These are phyloP conservation scores for Callithrix jacchus DNA, from an alignment of 2,113 vertebrate genomes.

Conservation along the genomic window DNA sequence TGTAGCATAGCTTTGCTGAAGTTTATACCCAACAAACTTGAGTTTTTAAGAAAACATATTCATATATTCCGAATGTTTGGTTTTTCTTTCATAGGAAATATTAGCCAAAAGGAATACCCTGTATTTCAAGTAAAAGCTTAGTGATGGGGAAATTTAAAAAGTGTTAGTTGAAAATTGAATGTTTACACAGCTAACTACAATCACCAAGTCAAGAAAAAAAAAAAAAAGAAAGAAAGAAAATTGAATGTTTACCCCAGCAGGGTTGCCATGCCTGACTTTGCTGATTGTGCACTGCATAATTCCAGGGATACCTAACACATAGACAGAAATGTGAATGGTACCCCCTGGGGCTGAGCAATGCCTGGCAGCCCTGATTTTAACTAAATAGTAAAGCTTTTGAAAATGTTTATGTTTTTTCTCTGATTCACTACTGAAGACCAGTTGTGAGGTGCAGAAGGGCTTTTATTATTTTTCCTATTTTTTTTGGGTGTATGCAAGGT, in stretches of 20 bases:
- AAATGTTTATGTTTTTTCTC: constrained; percentile 33
- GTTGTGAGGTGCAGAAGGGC: neutral
- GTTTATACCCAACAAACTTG: constrained; percentile 11
- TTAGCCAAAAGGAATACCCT: constrained; percentile 46
- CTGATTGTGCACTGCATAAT: neutral
- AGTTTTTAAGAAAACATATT: constrained; percentile 48
- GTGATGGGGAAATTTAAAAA: constrained; percentile 42
- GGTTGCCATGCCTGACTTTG: neutral
- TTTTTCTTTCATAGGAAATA: constrained; percentile 49
- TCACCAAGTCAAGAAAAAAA: too few species aligned
- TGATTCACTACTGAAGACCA: neutral
- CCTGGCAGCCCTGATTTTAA: neutral
- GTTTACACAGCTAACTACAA: neutral
- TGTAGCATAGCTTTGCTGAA: constrained; percentile 39
- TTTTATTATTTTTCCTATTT: neutral
- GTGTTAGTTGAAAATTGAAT: neutral
- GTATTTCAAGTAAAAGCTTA: constrained; percentile 45
- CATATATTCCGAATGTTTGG: constrained; percentile 42
- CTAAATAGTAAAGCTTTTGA: neutral
- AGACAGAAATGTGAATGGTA: neutral
- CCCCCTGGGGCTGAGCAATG: neutral
- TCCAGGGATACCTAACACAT: neutral
- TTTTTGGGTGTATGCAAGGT: neutral
- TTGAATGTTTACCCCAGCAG: neutral
- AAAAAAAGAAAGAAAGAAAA: neutral